Evolutionary conservation across 2,888 invertebrate genomes (phyloP).

Genomic region (Stenodera caucasica): DNA sequence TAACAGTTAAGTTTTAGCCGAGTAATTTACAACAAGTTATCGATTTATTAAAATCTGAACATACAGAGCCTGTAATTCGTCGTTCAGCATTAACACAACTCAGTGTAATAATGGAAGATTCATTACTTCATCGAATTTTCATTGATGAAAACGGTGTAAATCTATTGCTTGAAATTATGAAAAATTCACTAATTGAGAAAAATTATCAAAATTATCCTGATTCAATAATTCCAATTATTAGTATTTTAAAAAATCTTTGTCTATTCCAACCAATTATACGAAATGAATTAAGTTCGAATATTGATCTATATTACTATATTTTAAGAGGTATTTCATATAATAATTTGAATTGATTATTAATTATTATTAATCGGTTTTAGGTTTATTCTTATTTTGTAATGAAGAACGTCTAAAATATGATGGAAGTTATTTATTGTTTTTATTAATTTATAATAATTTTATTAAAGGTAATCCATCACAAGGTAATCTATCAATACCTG

Average conservation of each 20-base stretch:
- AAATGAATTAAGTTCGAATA: constrained; percentile 60
- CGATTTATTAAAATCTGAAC: constrained; percentile 49
- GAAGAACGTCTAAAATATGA: constrained; percentile 59
- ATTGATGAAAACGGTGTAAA: constrained; percentile 62
- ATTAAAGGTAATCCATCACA: constrained; percentile 49
- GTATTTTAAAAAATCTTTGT: constrained; percentile 57
- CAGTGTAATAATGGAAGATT: constrained; percentile 67
- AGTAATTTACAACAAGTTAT: constrained; percentile 57
- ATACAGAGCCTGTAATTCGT: constrained; percentile 66
- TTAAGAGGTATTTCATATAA: constrained; percentile 53
- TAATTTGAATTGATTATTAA: constrained; percentile 3
- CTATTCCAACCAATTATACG: constrained; percentile 62
- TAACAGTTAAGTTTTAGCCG: constrained; percentile 47
- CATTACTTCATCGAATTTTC: constrained; percentile 64
- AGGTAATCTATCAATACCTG: constrained; percentile 56
- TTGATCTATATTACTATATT: constrained; percentile 55
- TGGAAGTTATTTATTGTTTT: constrained; percentile 57
- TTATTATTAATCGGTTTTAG: constrained; percentile 46
- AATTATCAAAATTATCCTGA: constrained; percentile 59
- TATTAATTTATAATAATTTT: constrained; percentile 58
- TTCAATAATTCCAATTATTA: constrained; percentile 57
- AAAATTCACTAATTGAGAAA: constrained; percentile 54
- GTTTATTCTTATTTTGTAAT: constrained; percentile 59
- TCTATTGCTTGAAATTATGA: constrained; percentile 57
- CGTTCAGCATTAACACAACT: constrained; percentile 70